Evolutionary conservation across 2,113 vertebrate species (phyloP).

Genomic region (Dendrocopos noguchii): DNA sequence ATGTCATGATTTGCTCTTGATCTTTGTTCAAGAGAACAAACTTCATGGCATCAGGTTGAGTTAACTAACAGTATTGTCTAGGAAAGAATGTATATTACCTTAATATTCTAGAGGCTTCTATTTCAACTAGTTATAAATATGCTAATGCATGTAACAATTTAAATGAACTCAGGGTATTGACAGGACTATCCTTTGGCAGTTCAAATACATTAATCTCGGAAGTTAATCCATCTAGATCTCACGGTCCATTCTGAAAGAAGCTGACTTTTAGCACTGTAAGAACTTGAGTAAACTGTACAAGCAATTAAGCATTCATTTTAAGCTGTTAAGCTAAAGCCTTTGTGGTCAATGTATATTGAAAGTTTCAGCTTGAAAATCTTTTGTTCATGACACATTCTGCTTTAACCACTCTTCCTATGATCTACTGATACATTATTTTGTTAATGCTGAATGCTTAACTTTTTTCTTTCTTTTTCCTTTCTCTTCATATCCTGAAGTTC

Average conservation of each 20-base stretch:
- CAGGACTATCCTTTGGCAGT: neutral
- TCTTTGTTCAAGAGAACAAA: neutral
- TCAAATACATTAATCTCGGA: neutral
- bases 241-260: neutral
- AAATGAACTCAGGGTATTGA: neutral
- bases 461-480: constrained; percentile 81
- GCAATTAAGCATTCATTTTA: neutral
- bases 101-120: neutral
- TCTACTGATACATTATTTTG: constrained; percentile 83
- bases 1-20: neutral
- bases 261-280: neutral
- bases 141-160: neutral
- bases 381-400: constrained; percentile 80
- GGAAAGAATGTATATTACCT: neutral
- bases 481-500: constrained; percentile 84
- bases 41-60: neutral
- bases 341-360: constrained; percentile 45
- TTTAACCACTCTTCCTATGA: constrained; percentile 82
- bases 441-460: constrained; percentile 85
- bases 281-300: neutral
- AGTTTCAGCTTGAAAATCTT: constrained; percentile 72
- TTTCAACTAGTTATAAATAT: neutral
- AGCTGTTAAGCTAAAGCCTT: neutral
- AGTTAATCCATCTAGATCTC: neutral
- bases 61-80: neutral